A percentile compares a stretch with the other conserved stretches of the same genome.
Evolutionary conservation across 1,140 invertebrate species (phyloP).

Genomic region (Drosophila carrolli): DNA sequence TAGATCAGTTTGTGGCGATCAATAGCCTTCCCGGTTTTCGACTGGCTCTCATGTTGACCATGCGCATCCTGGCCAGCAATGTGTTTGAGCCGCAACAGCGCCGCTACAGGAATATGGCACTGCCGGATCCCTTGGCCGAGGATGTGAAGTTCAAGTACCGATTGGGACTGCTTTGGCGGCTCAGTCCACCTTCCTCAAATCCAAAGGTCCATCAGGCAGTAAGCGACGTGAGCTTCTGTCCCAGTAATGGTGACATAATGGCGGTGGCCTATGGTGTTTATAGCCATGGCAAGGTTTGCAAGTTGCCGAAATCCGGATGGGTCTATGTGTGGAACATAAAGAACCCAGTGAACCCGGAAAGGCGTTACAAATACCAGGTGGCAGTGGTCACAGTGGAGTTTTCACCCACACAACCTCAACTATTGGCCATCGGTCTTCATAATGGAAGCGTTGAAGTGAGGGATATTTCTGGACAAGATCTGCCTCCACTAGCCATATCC

Average conservation of each 20-base stretch:
- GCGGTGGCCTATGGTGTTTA: conserved; percentile 90
- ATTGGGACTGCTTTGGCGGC: conserved; percentile 88
- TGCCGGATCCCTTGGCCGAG: conserved; percentile 86
- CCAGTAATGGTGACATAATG: conserved; percentile 87
- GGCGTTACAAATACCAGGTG: conserved; percentile 88
- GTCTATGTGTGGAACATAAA: conserved; percentile 93
- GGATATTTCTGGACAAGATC: conserved; percentile 87
- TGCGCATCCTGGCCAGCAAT: conserved; percentile 89
- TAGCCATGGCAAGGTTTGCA: conserved; percentile 44
- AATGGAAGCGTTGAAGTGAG: conserved; percentile 91
- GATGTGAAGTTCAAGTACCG: conserved; percentile 88
- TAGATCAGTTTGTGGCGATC: conserved; percentile 75
- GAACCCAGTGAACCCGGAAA: conserved; percentile 93
- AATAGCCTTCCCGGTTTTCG: conserved; percentile 85
- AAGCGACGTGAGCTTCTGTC: conserved; percentile 88
- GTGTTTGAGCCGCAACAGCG: conserved; percentile 88
- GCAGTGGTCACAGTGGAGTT: conserved; percentile 91
- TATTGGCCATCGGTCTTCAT: conserved; percentile 91
- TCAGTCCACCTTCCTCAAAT: conserved; percentile 66
- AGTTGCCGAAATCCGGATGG: conserved; percentile 18
- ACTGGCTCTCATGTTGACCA: conserved; percentile 87
- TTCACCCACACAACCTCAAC: conserved; percentile 88
- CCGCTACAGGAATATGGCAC: conserved; percentile 87
- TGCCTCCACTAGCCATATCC: conserved; percentile 86
- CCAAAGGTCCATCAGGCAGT: conserved; percentile 82